Evolutionary conservation across 2,888 invertebrate species (phyloP).

Genomic region (Rhamphomyia laevipes): DNA sequence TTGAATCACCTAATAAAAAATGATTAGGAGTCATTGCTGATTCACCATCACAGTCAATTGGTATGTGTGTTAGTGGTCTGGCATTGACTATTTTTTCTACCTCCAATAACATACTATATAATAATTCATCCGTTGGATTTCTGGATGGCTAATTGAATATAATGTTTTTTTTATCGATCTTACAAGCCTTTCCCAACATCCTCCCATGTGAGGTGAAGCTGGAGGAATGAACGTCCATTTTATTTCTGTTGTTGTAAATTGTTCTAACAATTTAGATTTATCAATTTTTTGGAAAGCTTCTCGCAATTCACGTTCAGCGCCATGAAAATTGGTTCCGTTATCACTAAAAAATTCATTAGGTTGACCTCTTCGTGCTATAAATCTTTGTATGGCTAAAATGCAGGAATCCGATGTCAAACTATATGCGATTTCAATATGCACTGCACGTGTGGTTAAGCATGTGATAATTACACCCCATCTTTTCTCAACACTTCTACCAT

Average conservation of each 20-base stretch:
- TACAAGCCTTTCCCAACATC: conserved; percentile 13
- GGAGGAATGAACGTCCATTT: conserved; percentile 19
- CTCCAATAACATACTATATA: conserved; percentile 7
- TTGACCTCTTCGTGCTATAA: conserved; percentile 8
- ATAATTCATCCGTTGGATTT: conserved; percentile 16
- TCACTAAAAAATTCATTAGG: conserved; percentile 10
- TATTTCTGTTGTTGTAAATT: conserved; percentile 2
- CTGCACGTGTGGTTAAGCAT: conserved; percentile 11
- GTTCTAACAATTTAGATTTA: conserved; percentile 2
- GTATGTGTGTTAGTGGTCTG: conserved; percentile 10
- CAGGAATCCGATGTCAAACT: conserved; percentile 14
- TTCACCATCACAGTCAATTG: conserved; percentile 10
- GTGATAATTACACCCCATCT: conserved; percentile 14
- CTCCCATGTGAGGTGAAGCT: conserved; percentile 15
- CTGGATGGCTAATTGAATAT: conserved; percentile 7
- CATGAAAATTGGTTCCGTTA: conserved; percentile 16
- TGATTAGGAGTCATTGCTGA: conserved; percentile 21
- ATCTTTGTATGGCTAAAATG: conserved; percentile 8
- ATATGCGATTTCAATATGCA: conserved; percentile 16
- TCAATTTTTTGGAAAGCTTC: conserved; percentile 10
- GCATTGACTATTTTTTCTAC: conserved; percentile 18
- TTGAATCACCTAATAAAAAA: conserved; percentile 16
- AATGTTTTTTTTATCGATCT: conserved; percentile 14
- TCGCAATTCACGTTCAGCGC: conserved; percentile 12
- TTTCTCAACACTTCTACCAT: conserved; percentile 9